Conservation (phyloP, 2,797 vertebrate genomes). For the Leuciscus waleckii region DNA sequence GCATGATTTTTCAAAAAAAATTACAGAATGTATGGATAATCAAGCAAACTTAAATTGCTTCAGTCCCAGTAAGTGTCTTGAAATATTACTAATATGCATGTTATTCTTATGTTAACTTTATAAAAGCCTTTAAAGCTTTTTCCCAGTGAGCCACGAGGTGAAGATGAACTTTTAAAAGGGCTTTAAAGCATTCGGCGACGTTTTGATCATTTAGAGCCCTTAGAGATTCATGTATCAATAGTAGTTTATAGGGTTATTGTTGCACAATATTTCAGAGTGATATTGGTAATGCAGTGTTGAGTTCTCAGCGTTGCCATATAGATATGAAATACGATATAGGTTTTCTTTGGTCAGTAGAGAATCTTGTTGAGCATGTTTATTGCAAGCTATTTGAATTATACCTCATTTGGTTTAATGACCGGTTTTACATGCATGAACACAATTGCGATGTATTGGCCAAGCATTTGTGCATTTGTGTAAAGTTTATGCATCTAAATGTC, state of each 20-base stretch:
- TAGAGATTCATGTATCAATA: no score
- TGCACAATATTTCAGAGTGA: no score
- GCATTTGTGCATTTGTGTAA: constrained; percentile 58
- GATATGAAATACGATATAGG: no score
- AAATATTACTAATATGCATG: no score
- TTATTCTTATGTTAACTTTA: no score
- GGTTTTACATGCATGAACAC: neutral
- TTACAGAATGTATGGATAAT: neutral
- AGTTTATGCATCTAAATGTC: constrained; percentile 59
- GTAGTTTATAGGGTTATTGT: neutral
- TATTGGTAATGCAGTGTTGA: no score
- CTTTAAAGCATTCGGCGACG: neutral
- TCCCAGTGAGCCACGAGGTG: neutral
- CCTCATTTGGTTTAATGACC: neutral
- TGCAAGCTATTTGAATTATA: neutral
- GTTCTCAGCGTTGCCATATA: no score
- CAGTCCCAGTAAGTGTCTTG: neutral
- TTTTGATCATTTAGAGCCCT: no score
- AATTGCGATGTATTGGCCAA: neutral
- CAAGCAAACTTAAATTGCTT: neutral
- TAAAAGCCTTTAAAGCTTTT: no score
- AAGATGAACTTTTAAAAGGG: neutral
- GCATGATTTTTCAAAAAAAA: no score
- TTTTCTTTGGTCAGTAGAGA: neutral
- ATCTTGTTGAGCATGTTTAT: neutral